A percentile compares a stretch with the other conserved stretches of the same genome.
These are phyloP conservation scores for Cataglyphis hispanica DNA, from an alignment of 1,140 invertebrate species.

Conservation along the genomic window DNA sequence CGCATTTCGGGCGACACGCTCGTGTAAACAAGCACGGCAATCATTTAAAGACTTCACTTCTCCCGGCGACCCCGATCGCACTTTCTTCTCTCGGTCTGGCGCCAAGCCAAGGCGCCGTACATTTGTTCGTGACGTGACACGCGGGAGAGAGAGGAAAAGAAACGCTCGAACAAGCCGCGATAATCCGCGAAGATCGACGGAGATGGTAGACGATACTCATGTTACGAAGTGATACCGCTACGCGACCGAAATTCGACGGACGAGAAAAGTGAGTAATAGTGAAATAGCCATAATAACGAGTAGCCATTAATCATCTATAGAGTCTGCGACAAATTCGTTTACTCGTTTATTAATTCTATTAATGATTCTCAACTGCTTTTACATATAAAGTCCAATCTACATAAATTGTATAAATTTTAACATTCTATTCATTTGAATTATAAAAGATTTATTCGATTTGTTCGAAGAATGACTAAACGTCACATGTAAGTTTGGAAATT, in stretches of 20 bases:
- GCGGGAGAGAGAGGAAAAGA: slow-evolving; percentile 15
- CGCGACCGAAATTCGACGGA: slow-evolving; percentile 73
- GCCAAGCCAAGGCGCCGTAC: slow-evolving; percentile 79
- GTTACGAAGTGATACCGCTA: slow-evolving; percentile 77
- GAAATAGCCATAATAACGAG: slow-evolving; percentile 47
- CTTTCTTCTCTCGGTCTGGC: slow-evolving; percentile 77
- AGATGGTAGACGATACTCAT: slow-evolving; percentile 73
- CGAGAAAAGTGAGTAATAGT: slow-evolving; percentile 63
- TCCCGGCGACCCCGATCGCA: slow-evolving; percentile 70
- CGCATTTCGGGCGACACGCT: slow-evolving; percentile 64
- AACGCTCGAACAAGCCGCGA: slow-evolving; percentile 39
- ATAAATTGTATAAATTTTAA: no score
- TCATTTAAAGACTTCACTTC: slow-evolving; percentile 68
- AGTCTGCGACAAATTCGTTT: no score
- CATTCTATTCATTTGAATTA: no score
- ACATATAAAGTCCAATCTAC: background rate
- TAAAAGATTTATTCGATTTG: no score
- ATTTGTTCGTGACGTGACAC: slow-evolving; percentile 59
- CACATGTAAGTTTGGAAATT: no score
- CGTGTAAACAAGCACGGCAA: slow-evolving; percentile 71
- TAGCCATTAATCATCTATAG: background rate
- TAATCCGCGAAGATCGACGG: slow-evolving; percentile 73
- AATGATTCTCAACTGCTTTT: background rate
- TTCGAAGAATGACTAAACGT: no score
- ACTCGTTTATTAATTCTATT: background rate